Evolutionary conservation across 2,888 invertebrate genomes (phyloP), one percentile per base, ranked within the genome.

Genomic region (Andrena praecox): DNA sequence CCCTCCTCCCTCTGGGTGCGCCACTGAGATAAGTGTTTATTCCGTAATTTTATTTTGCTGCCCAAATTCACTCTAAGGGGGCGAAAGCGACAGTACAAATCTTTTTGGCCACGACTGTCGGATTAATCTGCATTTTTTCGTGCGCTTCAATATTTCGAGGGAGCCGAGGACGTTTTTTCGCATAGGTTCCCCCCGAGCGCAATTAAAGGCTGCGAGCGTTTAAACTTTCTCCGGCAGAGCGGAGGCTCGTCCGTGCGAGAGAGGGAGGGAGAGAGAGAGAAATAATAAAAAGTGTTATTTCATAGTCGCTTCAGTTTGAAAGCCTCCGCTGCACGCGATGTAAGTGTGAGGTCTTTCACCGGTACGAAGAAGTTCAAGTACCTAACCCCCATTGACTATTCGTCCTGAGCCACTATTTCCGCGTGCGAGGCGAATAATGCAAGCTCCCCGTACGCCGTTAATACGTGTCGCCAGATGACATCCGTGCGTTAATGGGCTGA

Each of bases 161-260:
- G 27, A 20, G 2, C 5, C 1, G 4, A 24, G 35, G 35, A 63
- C 35, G 20, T 75, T 42, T n/a, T 72, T 33, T 50, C 1, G 24
- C 48, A 69, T 29, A 56, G 29, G 52, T 73, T 24, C 48, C 20
- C 52, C 5, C 52, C 35, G 35, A 50, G 50, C 20, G 73, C 62
- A 70, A 83, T 82, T 82, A 77, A 83, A 70, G 67, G 27, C 66
- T 81, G 67, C 42, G 74, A 63, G 66, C 77, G 63, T 66, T 77
- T 73, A 70, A 82, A 83, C 73, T 82, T 82, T 60, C 83, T 82
- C 54, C 52, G 67, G 20, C 27, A 54, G 56, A 74, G 74, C 69
- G 63, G 29, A 64, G 77, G 56, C 54, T 62, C 67, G 33, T 33
- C 33, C 33, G 54, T 70, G 50, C 35, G 67, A 56, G 67, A 66